Evolutionary conservation across 1,140 invertebrate genomes (phyloP).

Genomic region (Dreissena rostriformis): DNA sequence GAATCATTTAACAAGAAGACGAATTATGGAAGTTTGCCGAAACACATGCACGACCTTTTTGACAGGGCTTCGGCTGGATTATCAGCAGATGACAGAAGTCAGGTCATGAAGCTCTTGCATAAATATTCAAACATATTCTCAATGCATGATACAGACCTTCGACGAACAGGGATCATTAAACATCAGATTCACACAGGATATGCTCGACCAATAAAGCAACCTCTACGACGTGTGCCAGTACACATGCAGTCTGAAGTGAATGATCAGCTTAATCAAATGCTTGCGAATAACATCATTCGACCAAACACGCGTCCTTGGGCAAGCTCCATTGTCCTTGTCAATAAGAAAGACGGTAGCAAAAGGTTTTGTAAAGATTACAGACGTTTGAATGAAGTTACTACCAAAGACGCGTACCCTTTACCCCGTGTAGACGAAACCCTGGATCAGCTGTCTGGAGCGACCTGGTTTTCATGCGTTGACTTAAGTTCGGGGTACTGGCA

Average conservation of each 20-base stretch:
- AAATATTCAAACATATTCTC: conserved; percentile 45
- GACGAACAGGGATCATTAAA: conserved; percentile 40
- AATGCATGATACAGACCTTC: conserved; percentile 28
- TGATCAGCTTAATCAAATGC: conserved; percentile 43
- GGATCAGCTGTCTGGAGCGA: conserved; percentile 15
- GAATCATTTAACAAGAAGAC: too few species aligned
- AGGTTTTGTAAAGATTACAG: conserved; percentile 71
- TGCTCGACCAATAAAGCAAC: conserved; percentile 36
- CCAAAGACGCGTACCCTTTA: conserved; percentile 48
- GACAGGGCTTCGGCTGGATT: too few species aligned
- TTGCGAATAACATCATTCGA: conserved; percentile 42
- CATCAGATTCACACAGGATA: conserved; percentile 49
- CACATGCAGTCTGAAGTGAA: conserved; percentile 16
- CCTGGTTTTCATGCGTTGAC: conserved; percentile 23
- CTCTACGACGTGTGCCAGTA: conserved; percentile 3
- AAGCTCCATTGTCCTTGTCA: conserved; percentile 68
- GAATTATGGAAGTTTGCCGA: too few species aligned
- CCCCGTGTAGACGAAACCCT: conserved; percentile 54
- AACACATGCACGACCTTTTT: too few species aligned
- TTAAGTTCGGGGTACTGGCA: conserved; percentile 20
- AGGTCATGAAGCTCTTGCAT: too few species aligned
- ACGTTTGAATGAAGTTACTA: conserved; percentile 64
- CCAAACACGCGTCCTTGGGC: conserved; percentile 61
- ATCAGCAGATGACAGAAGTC: too few species aligned
- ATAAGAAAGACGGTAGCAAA: conserved; percentile 63